Percentiles rank a stretch among this genome's conserved stretches.
phyloP scores from a whole-genome alignment of 2,888 invertebrate genomes.

The Neuroscelio doddi region DNA sequence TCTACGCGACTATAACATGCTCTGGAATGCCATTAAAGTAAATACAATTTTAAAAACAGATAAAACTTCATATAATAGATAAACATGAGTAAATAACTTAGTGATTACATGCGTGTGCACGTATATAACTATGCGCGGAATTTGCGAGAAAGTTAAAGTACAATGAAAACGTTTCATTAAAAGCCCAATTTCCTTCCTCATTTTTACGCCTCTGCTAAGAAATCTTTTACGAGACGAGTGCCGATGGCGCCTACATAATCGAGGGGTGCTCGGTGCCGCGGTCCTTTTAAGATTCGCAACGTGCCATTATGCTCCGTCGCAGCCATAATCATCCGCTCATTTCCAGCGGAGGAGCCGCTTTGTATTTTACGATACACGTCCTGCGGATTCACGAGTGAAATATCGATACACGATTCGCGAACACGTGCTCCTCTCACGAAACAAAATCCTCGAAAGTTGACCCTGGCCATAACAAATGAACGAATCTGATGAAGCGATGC shows the following conservation, averaged over 20 bases:
- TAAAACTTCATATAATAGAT: too few relatives aligned
- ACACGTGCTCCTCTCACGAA: slow-evolving; percentile 34
- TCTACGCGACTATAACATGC: too few relatives aligned
- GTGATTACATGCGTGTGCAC: too few relatives aligned
- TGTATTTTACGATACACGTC: slow-evolving; percentile 36
- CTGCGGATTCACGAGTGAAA: slow-evolving; percentile 25
- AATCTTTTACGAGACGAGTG: slow-evolving; percentile 27
- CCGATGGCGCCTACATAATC: slow-evolving; percentile 41
- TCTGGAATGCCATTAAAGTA: too few relatives aligned
- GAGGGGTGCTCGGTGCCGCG: slow-evolving; percentile 24
- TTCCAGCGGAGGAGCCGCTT: slow-evolving; percentile 35
- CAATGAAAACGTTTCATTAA: slow-evolving; percentile 21
- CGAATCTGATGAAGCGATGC: neutral
- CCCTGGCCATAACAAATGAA: neutral
- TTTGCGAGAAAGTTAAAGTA: slow-evolving; percentile 1
- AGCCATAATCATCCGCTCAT: slow-evolving; percentile 37
- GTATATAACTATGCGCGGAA: too few relatives aligned
- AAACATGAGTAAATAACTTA: too few relatives aligned
- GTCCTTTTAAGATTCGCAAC: slow-evolving; percentile 17
- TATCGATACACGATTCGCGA: slow-evolving; percentile 39
- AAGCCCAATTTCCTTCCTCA: slow-evolving; percentile 26
- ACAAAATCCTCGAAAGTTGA: slow-evolving; percentile 9
- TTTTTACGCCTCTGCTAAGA: slow-evolving; percentile 31
- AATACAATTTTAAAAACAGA: too few relatives aligned
- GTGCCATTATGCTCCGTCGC: slow-evolving; percentile 16